Percentiles rank a stretch among this genome's conserved stretches.
Evolutionary conservation across 2,888 invertebrate genomes (phyloP).

Genomic region (Trichogramma evanescens): DNA sequence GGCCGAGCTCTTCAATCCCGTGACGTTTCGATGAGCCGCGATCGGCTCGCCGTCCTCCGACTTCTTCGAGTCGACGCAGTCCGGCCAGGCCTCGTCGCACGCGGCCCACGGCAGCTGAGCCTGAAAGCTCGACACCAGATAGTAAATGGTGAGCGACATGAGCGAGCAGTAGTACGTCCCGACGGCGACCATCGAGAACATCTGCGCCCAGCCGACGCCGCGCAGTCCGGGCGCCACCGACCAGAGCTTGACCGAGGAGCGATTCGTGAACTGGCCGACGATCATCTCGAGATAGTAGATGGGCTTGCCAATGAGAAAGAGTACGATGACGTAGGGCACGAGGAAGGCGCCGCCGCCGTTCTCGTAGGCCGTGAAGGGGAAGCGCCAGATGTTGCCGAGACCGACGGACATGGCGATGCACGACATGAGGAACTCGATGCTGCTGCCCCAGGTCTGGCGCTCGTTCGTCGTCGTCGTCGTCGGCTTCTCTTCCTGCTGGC

Average conservation of each 20-base stretch:
- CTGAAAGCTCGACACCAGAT: slow-evolving; percentile 48
- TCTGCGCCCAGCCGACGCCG: slow-evolving; percentile 57
- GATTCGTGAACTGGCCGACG: slow-evolving; percentile 76
- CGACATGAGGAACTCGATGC: slow-evolving; percentile 61
- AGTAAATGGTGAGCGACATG: slow-evolving; percentile 49
- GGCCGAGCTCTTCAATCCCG: slow-evolving; percentile 34
- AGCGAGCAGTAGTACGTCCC: slow-evolving; percentile 50
- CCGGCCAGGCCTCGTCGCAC: slow-evolving; percentile 44
- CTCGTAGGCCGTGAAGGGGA: slow-evolving; percentile 61
- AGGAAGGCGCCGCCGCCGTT: slow-evolving; percentile 66
- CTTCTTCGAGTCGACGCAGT: slow-evolving; percentile 35
- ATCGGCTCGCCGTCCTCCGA: neutral
- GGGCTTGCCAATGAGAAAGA: slow-evolving; percentile 67
- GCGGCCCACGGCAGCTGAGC: slow-evolving; percentile 48
- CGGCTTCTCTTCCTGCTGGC: neutral
- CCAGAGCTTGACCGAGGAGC: slow-evolving; percentile 72
- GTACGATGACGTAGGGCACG: slow-evolving; percentile 60
- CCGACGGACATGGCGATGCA: slow-evolving; percentile 62
- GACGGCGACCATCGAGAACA: slow-evolving; percentile 46
- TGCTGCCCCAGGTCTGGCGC: slow-evolving; percentile 52
- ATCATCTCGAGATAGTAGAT: slow-evolving; percentile 73
- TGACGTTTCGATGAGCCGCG: neutral
- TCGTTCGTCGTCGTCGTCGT: neutral
- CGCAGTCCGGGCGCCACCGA: slow-evolving; percentile 61
- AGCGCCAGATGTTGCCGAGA: slow-evolving; percentile 64